Base-by-base conservation (phyloP, 2,797 vertebrate species). In the Pteronotus mesoamericanus region DNA sequence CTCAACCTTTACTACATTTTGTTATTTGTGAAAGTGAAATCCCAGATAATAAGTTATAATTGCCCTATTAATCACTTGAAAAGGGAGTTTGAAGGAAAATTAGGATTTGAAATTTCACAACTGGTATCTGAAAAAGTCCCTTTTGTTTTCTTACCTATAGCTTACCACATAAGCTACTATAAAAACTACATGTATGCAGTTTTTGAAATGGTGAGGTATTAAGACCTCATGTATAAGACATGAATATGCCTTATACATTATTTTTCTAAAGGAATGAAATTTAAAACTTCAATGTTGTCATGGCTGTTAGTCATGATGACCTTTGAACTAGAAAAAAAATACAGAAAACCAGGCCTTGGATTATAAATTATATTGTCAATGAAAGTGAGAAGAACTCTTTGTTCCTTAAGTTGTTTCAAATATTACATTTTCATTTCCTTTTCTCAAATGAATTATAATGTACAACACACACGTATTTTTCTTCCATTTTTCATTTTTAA, bases 1-100 rank as follows among this genome's bases (percentile, higher is more conserved):
- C 91, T 87, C 83, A 75, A 86, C 29, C 94, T 97, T 94, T 39
- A 84, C 80, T 92, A 91, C 39, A 91, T 97, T 97, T 78, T 94
- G 71, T 90, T 97, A 97, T 97, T 98, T 98, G 97, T 96, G 97
- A 97, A 98, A 98, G 66, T 97, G 88, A 98, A 98, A 96, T 97
- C 97, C 92, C 72, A 97, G 96, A 98, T 98, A 98, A 98, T 98
- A 98, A 96, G 96, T 98, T 97, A 96, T 98, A 98, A 99, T 98
- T 98, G 97, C 96, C 97, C 98, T 97, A 98, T 98, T 98, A 99
- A 99, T 99, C 98, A 98, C 96, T 91, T 98, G 96, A 93, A 97
- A 98, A 97, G 92, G 97, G 95, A 97, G 87, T 86, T 97, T 97
- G 93, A 80, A 96, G 86, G 88, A 83, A 97, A 98, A 91, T 85